Evolutionary conservation across 1,140 invertebrate species (phyloP).

Genomic region (Nebria ingens): DNA sequence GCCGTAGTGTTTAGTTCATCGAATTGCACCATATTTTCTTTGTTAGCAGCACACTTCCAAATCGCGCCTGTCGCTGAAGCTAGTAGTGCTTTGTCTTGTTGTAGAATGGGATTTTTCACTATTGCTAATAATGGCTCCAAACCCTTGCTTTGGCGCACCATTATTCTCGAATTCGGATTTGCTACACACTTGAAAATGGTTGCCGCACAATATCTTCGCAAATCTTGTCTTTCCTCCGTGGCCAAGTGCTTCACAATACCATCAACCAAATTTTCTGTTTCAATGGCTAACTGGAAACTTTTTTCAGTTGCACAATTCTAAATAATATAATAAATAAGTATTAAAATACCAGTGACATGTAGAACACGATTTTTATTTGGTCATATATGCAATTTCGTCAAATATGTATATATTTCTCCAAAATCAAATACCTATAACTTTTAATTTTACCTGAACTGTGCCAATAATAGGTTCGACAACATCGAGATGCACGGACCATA

Average conservation of each 20-base stretch:
- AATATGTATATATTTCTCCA: too few species aligned
- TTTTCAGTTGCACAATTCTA: conserved; percentile 60
- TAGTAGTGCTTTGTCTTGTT: conserved; percentile 63
- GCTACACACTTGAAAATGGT: conserved; percentile 86
- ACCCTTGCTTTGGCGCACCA: conserved; percentile 76
- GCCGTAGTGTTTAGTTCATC: conserved; percentile 58
- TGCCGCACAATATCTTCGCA: conserved; percentile 63
- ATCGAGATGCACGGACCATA: conserved; percentile 59
- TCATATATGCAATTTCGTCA: too few species aligned
- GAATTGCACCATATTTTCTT: conserved; percentile 68
- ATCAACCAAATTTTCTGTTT: conserved; percentile 75
- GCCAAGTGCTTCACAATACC: conserved; percentile 74
- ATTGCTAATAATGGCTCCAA: conserved; percentile 72
- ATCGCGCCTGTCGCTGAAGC: conserved; percentile 84
- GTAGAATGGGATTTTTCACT: conserved; percentile 50
- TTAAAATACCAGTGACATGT: too few species aligned
- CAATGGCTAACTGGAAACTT: conserved; percentile 71
- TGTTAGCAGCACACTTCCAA: conserved; percentile 83
- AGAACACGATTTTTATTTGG: too few species aligned
- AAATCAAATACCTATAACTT: too few species aligned
- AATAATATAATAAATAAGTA: too few species aligned
- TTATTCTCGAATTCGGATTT: conserved; percentile 65
- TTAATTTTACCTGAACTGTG: conserved; percentile 39
- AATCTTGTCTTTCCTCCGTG: conserved; percentile 46
- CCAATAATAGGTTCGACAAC: conserved; percentile 81